Conservation (phyloP, 1,140 invertebrate species). For the Meloidogyne chitwoodi region DNA sequence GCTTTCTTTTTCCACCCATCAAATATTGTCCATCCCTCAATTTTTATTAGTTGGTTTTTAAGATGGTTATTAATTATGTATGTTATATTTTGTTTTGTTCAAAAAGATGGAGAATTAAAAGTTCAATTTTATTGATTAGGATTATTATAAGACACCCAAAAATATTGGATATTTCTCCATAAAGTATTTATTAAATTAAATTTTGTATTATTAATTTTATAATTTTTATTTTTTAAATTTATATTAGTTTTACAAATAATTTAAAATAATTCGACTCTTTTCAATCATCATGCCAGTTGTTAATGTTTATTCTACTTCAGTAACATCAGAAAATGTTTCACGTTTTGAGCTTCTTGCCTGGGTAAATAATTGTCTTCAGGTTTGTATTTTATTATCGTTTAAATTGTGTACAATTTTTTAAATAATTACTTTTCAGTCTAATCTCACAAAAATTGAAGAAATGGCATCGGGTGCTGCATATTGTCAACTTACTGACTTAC, state of each 20-base stretch:
- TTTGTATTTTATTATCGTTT: constrained; percentile 3
- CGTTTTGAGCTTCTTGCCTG: constrained; percentile 95
- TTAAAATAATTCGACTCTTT: background rate
- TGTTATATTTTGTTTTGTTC: no score
- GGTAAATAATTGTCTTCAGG: constrained; percentile 91
- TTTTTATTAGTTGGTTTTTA: no score
- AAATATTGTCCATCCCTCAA: no score
- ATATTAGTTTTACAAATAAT: background rate
- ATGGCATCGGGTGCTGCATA: constrained; percentile 74
- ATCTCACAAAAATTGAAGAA: constrained; percentile 86
- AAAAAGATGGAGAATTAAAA: no score
- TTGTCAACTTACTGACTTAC: constrained; percentile 94
- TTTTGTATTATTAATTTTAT: background rate
- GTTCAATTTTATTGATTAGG: no score
- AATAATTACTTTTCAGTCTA: constrained; percentile 31
- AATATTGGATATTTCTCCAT: no score
- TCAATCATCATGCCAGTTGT: constrained; percentile 27
- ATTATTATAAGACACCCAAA: no score
- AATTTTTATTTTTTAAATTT: background rate
- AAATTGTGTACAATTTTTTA: no score
- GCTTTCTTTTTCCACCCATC: no score
- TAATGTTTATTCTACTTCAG: constrained; percentile 68
- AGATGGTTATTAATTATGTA: no score
- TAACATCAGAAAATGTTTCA: constrained; percentile 91
- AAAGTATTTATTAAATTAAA: no score